Conservation (phyloP, 2,888 invertebrate species). For the Muscina levida region DNA sequence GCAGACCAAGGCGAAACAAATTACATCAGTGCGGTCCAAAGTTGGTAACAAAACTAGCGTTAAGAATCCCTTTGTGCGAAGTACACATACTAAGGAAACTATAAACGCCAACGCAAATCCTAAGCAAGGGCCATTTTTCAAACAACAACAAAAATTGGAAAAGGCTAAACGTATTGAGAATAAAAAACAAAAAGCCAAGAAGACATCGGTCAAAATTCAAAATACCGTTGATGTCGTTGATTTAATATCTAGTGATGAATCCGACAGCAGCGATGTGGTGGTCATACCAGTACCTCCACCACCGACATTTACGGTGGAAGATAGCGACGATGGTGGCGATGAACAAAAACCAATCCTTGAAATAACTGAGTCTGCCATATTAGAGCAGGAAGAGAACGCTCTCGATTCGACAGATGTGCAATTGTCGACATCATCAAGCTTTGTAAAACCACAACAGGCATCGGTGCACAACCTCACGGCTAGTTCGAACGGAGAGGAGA, state of each 20-base stretch:
- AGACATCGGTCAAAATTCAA: conserved; percentile 63
- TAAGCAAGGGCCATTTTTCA: conserved; percentile 70
- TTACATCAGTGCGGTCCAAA: too few species aligned
- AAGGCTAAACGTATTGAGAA: conserved; percentile 71
- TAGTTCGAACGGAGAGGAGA: conserved; percentile 37
- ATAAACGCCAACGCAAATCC: conserved; percentile 49
- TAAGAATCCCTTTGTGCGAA: conserved; percentile 49
- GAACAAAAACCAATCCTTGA: conserved; percentile 56
- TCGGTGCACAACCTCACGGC: background rate
- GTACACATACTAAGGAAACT: conserved; percentile 39
- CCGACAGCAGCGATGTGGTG: conserved; percentile 75
- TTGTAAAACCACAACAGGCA: conserved; percentile 49
- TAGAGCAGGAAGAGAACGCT: conserved; percentile 73
- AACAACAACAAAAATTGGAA: conserved; percentile 72
- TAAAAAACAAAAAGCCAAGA: conserved; percentile 74
- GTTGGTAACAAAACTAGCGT: conserved; percentile 35
- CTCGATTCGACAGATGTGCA: conserved; percentile 72
- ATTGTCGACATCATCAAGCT: conserved; percentile 56
- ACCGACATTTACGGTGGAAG: conserved; percentile 74
- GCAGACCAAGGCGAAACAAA: background rate
- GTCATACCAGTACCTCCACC: conserved; percentile 74
- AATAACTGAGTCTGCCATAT: conserved; percentile 6
- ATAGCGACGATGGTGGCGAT: conserved; percentile 71
- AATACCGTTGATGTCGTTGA: conserved; percentile 67
- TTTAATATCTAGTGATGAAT: conserved; percentile 70